Conservation (phyloP, 1,140 invertebrate species). For the Argopecten irradians region DNA sequence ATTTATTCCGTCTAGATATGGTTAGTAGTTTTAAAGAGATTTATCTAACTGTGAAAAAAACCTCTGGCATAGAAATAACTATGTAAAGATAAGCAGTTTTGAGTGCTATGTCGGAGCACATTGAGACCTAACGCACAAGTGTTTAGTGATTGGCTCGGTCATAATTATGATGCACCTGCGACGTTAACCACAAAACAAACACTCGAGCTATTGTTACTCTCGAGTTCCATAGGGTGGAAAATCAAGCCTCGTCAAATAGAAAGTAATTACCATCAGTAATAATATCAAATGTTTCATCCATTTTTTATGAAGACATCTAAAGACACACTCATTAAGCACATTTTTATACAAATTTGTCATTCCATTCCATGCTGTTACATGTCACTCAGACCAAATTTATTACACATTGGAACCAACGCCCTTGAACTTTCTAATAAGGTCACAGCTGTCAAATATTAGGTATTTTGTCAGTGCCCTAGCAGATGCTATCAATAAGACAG, state of each 20-base stretch:
- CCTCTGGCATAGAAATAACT: neutral
- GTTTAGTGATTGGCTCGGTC: neutral
- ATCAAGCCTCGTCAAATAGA: neutral
- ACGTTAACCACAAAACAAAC: neutral
- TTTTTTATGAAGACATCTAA: constrained; percentile 3
- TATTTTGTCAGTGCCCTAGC: neutral
- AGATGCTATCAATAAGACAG: constrained; percentile 3
- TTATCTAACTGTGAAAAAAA: neutral
- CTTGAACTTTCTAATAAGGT: neutral
- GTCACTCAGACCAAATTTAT: neutral
- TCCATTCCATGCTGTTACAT: neutral
- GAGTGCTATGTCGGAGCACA: neutral
- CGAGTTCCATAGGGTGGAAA: neutral
- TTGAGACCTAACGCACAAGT: neutral
- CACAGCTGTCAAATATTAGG: neutral
- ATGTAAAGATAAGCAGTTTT: neutral
- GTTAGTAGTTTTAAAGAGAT: neutral
- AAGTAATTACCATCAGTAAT: constrained; percentile 13
- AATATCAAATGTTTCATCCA: neutral
- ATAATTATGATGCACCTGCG: constrained; percentile 21
- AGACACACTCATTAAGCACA: neutral
- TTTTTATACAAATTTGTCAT: neutral
- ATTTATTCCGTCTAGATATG: neutral
- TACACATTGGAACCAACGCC: neutral
- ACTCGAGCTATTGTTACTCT: neutral